Evolutionary conservation across 2,113 vertebrate species (phyloP).

Genomic region (Ammodytes dubius): DNA sequence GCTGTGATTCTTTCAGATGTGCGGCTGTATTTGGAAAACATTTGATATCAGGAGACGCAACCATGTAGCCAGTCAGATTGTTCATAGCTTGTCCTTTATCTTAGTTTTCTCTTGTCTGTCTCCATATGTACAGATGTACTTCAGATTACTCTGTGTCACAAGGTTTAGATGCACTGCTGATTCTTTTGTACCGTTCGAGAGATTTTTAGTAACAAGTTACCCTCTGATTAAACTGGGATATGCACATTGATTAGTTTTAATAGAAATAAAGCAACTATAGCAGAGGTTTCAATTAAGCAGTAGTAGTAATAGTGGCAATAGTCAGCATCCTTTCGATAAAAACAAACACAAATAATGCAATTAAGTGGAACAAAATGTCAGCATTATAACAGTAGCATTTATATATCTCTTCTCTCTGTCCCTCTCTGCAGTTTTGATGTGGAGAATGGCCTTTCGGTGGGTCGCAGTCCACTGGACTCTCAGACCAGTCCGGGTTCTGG

Average conservation of each 20-base stretch:
- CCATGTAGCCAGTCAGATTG: not conserved
- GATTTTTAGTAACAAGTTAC: not conserved
- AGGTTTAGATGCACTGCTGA: not conserved
- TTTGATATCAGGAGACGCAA: not conserved
- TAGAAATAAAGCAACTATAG: too few relatives aligned
- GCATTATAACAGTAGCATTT: not conserved
- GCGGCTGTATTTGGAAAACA: not conserved
- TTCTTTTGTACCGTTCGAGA: not conserved
- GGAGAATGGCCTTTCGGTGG: constrained; percentile 90
- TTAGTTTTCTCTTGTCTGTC: not conserved
- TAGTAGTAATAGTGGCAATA: not conserved
- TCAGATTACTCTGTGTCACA: not conserved
- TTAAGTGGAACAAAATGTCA: not conserved
- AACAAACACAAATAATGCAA: not conserved
- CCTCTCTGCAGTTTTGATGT: constrained; percentile 89
- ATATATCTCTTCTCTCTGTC: constrained; percentile 28
- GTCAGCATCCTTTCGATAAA: not conserved
- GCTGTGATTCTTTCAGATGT: not conserved
- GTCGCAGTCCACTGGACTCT: constrained; percentile 86
- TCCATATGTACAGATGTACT: not conserved
- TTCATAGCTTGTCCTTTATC: not conserved
- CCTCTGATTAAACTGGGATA: not conserved
- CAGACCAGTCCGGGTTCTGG: constrained; percentile 88
- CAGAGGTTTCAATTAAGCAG: not conserved
- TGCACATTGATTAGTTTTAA: not conserved